Evolutionary conservation across 2,797 vertebrate species (phyloP).

Genomic region (Lepilemur septentrionalis): DNA sequence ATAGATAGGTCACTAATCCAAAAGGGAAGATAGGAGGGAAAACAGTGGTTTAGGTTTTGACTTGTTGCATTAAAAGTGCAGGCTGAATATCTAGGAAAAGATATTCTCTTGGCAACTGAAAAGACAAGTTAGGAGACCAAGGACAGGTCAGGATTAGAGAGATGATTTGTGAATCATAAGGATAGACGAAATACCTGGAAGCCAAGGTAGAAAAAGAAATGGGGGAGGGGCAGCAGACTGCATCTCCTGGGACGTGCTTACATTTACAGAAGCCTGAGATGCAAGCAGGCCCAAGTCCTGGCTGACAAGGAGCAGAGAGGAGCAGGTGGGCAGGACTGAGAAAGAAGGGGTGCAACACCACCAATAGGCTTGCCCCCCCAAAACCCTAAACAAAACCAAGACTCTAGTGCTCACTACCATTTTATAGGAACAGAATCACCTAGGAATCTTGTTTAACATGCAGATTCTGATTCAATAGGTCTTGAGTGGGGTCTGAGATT

Average conservation of each 20-base stretch:
- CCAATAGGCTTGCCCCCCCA: neutral
- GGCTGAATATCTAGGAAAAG: neutral
- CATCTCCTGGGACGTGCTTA: neutral
- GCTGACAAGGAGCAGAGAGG: neutral
- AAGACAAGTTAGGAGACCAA: neutral
- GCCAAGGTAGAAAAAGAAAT: neutral
- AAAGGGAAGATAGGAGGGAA: neutral
- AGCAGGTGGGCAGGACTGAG: neutral
- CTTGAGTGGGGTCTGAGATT: neutral
- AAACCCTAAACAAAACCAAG: neutral
- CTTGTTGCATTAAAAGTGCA: neutral
- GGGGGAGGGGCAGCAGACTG: rapidly evolving
- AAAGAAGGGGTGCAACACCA: neutral
- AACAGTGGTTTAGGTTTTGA: neutral
- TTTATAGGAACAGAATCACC: neutral
- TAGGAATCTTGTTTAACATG: neutral
- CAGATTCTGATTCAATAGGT: neutral
- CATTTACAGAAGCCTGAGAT: neutral
- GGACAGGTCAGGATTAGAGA: neutral
- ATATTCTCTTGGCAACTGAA: neutral
- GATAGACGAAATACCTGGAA: neutral
- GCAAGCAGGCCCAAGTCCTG: neutral
- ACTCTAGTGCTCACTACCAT: neutral
- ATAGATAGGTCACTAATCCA: neutral
- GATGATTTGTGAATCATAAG: neutral